Percentiles rank a stretch among this genome's conserved stretches.
Conservation (phyloP, 2,888 invertebrate species). For the Brachylomia viminalis region DNA sequence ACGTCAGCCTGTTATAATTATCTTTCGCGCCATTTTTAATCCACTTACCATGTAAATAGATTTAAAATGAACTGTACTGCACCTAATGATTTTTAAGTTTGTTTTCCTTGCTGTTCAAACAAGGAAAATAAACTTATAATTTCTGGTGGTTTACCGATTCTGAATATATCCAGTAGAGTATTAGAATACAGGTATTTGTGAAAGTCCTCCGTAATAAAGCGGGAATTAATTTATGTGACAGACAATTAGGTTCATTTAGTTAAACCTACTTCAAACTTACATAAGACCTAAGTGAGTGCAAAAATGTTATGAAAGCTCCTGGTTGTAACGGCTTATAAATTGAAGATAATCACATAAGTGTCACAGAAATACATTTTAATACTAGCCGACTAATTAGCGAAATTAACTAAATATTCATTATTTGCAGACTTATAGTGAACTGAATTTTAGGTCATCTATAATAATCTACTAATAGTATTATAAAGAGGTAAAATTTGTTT, state of each 20-base stretch:
- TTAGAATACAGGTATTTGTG: slow-evolving; percentile 1
- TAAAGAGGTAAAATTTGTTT: no score
- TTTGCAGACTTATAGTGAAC: neutral
- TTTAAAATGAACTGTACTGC: no score
- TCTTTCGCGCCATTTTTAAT: slow-evolving; percentile 6
- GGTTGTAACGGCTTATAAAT: neutral
- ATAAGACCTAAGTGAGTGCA: neutral
- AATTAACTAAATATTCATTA: neutral
- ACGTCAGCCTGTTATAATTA: slow-evolving; percentile 6
- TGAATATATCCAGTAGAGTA: neutral
- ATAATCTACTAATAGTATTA: no score
- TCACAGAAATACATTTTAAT: neutral
- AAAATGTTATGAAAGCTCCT: neutral
- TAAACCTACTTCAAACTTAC: neutral
- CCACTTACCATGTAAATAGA: no score
- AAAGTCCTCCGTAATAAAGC: slow-evolving; percentile 5
- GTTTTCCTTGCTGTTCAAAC: no score
- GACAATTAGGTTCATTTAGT: neutral
- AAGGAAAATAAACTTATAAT: no score
- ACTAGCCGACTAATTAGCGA: neutral
- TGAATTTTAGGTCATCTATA: neutral
- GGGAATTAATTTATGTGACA: neutral
- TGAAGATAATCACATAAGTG: neutral
- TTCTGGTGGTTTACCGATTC: neutral
- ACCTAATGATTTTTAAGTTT: no score